phyloP scores from a whole-genome alignment of 2,113 vertebrate genomes.

The Callocephalon fimbriatum region DNA sequence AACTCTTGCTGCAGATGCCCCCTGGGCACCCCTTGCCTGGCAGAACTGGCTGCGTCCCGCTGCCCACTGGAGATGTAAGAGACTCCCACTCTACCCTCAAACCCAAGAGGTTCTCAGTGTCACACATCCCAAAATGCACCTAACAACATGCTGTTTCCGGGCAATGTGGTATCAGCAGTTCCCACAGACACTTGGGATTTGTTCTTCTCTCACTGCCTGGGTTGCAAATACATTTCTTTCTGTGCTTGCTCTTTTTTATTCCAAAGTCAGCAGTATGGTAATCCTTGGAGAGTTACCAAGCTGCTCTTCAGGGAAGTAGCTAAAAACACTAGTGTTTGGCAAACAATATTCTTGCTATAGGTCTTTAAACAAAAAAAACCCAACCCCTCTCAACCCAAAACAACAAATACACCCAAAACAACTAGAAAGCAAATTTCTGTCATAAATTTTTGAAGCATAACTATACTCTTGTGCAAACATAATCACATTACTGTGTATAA shows the following conservation, averaged over 20 bases:
- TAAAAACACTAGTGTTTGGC: neutral
- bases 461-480: neutral
- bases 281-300: constrained; percentile 13
- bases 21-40: neutral
- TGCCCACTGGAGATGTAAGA: neutral
- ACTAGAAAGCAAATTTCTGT: neutral
- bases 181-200: neutral
- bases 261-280: constrained; percentile 29
- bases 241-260: neutral
- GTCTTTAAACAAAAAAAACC: neutral
- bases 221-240: constrained; percentile 33
- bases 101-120: neutral
- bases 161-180: neutral
- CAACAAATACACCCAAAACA: neutral
- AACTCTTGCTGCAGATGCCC: neutral
- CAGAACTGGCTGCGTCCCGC: fast-evolving
- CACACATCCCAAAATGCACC: neutral
- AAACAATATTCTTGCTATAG: neutral
- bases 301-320: neutral
- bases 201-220: neutral
- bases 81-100: neutral
- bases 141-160: neutral
- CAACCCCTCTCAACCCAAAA: neutral
- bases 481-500: neutral
- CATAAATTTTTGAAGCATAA: neutral